Evolutionary conservation across 1,140 invertebrate species (phyloP), one percentile per base, ranked within the genome.

Genomic region (Drosophila guanche): DNA sequence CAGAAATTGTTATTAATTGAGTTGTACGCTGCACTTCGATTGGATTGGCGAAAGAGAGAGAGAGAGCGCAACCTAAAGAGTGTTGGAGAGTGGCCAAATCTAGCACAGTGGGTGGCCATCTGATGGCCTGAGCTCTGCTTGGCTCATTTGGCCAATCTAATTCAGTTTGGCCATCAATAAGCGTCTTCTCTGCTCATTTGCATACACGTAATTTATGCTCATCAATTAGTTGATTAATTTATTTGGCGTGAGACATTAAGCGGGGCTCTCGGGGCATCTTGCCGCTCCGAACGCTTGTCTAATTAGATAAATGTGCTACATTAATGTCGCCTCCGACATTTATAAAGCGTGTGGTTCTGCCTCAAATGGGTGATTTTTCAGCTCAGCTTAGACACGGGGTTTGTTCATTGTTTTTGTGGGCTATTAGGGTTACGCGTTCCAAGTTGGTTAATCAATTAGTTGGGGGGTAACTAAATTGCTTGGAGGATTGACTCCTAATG

Each of bases 1-100:
- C 72, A 85, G 74, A 88, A 85, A 85, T 85, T 88, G 80, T 80
- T 90, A 90, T 83, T 90, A 90, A 90, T 89, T 89, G 76, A 90
- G 89, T 78, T 89, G 80, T 85, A 45, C 22, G 43, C 33, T 58
- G 51, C 43, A 56, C 27, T 45, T 71, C 22, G 48, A 48, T 59
- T 42, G 33, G 33, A 3, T 59, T 42, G 33, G 10, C 1, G 10
- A 37, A 37, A 37, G 33, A 37, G 33, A 12, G 10, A 10, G 8
- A 10, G 33, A 37, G 33, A 8, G n/a, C n/a, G 25, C 5, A 27
- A 27, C 6, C 5, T 5, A 27, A 27, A 27, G 25, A 6, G 25
- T 27, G 1, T 10, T 37, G 33, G 6, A 25, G 29, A 22, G 1
- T 25, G 16, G 4, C 14, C 23, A 12, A 52, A 42, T 55, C 23